These are phyloP conservation scores for Agonopterix heracliana DNA, from an alignment of 2,888 invertebrate genomes.

Conservation along the genomic window DNA sequence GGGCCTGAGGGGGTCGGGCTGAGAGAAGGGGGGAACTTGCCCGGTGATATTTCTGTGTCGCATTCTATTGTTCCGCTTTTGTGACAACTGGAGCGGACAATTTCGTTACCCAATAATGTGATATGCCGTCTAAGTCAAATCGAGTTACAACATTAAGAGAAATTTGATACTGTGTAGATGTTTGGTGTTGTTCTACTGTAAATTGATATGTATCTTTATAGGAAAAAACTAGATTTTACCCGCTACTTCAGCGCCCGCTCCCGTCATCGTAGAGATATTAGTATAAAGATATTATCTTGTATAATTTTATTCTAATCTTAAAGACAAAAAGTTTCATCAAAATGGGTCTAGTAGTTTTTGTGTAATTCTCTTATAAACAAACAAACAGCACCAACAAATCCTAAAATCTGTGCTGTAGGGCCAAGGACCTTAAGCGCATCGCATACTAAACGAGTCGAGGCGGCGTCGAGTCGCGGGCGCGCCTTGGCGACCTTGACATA, in stretches of 20 bases:
- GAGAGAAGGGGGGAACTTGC: constrained; percentile 5
- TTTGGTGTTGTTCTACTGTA: neutral
- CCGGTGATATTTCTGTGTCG: constrained; percentile 49
- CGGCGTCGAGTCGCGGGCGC: too few species aligned
- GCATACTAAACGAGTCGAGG: too few species aligned
- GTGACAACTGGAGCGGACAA: constrained; percentile 18
- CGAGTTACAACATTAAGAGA: neutral
- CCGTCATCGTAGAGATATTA: neutral
- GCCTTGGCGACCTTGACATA: too few species aligned
- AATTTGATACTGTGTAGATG: neutral
- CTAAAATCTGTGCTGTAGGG: too few species aligned
- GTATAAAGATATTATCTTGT: too few species aligned
- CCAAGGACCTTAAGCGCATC: too few species aligned
- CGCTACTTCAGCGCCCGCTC: too few species aligned
- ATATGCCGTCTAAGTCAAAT: neutral
- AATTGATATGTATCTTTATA: neutral
- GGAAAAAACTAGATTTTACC: neutral
- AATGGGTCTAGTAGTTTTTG: too few species aligned
- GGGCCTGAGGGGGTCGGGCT: constrained; percentile 7
- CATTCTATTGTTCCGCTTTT: constrained; percentile 32
- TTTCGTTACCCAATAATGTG: constrained; percentile 14
- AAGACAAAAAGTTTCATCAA: too few species aligned
- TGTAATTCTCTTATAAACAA: too few species aligned
- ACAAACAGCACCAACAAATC: too few species aligned
- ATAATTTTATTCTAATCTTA: too few species aligned